A percentile compares a stretch with the other conserved stretches of the same genome.
These are phyloP conservation scores for Hetaerina americana DNA, from an alignment of 1,140 invertebrate species.

Conservation along the genomic window DNA sequence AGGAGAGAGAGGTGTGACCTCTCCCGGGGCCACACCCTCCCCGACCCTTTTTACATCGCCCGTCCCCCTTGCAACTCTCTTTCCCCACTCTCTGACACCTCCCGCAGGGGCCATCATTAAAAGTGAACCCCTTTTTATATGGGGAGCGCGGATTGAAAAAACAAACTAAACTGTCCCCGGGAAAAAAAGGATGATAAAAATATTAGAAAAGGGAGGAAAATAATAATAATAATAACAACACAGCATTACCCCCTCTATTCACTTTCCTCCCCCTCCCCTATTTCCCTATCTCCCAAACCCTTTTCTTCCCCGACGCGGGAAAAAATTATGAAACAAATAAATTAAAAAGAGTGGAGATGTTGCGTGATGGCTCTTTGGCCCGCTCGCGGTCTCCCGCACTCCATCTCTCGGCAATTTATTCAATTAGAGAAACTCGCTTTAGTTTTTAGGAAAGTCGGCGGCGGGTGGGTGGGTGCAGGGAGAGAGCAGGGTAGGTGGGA, in stretches of 20 bases:
- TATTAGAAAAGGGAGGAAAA: neutral
- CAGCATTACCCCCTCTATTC: neutral
- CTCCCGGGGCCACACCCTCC: neutral
- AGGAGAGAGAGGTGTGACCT: no score
- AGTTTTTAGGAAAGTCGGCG: neutral
- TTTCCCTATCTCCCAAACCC: no score
- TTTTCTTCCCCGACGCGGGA: no score
- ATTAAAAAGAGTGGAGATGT: neutral
- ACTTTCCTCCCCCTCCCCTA: no score
- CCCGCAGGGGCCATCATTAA: neutral
- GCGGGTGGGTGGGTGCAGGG: neutral
- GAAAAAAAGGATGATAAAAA: neutral
- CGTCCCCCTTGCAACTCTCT: no score
- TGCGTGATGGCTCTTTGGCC: neutral
- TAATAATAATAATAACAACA: neutral
- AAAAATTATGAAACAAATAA: no score
- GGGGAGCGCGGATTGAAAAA: neutral
- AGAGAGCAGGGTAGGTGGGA: no score
- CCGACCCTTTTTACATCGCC: no score
- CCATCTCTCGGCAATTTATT: neutral
- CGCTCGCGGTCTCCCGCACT: neutral
- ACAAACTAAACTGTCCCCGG: no score
- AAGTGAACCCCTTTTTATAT: neutral
- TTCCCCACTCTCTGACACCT: no score
- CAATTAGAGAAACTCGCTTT: neutral